Percentiles rank a stretch among this genome's conserved stretches.
phyloP scores from a whole-genome alignment of 1,140 invertebrate species.

The Nautilus pompilius region DNA sequence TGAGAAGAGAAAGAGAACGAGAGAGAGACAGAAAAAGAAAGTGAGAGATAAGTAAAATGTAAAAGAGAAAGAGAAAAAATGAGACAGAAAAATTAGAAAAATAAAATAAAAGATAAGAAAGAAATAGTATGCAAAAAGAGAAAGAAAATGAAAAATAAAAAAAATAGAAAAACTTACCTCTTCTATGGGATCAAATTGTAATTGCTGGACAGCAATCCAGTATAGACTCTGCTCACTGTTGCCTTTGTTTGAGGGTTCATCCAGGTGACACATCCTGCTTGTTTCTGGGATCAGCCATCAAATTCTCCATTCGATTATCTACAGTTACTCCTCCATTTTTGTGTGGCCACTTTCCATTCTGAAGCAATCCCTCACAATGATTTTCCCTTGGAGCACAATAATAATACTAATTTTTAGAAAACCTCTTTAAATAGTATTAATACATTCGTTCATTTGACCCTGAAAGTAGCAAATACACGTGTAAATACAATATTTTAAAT shows the following conservation, averaged over 20 bases:
- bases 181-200: conserved; percentile 54
- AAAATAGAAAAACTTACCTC: conserved; percentile 35
- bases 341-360: conserved; percentile 57
- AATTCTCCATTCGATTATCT: conserved; percentile 59
- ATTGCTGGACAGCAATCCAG: conserved; percentile 60
- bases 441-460: too few species aligned
- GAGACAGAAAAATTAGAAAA: neutral
- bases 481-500: too few species aligned
- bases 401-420: too few species aligned
- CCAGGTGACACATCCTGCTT: conserved; percentile 4
- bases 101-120: too few species aligned
- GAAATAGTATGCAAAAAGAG: too few species aligned
- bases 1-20: too few species aligned
- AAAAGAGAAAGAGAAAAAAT: neutral
- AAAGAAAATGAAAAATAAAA: too few species aligned
- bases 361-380: conserved; percentile 58
- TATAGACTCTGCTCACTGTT: conserved; percentile 57
- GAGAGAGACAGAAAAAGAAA: too few species aligned
- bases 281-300: conserved; percentile 49
- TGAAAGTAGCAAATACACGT: too few species aligned
- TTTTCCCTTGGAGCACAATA: conserved; percentile 59
- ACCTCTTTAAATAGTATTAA: too few species aligned
- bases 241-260: conserved; percentile 32
- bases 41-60: too few species aligned
- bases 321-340: conserved; percentile 59